phyloP scores from a whole-genome alignment of 2,113 vertebrate species.

The Otolemur garnettii region DNA sequence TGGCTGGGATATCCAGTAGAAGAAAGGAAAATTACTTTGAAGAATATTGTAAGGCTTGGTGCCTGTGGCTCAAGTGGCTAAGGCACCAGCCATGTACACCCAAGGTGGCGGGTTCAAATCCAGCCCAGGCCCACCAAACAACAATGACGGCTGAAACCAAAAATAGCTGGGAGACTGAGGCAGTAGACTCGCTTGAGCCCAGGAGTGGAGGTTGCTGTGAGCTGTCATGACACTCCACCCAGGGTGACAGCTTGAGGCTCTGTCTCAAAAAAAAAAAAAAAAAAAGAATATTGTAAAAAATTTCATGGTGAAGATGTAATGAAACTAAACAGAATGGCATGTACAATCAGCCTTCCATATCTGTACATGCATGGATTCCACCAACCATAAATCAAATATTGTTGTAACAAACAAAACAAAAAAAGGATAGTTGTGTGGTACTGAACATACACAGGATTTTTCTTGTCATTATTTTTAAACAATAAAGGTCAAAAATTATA shows the following conservation, averaged over 20 bases:
- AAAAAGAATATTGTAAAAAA: background rate
- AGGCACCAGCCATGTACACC: too few relatives aligned
- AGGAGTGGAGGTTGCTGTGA: too few relatives aligned
- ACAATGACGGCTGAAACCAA: too few relatives aligned
- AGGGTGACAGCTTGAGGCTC: too few relatives aligned
- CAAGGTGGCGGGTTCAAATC: too few relatives aligned
- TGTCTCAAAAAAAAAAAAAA: too few relatives aligned
- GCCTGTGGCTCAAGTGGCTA: too few relatives aligned
- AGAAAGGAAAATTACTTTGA: constrained; percentile 1
- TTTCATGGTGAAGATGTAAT: background rate
- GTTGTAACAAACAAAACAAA: background rate
- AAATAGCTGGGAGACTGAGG: too few relatives aligned
- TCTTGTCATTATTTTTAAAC: background rate
- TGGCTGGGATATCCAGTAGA: background rate
- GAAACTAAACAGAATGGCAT: background rate
- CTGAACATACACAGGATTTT: background rate
- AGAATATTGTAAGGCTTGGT: background rate
- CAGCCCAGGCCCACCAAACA: too few relatives aligned
- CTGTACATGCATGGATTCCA: background rate
- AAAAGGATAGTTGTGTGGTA: background rate
- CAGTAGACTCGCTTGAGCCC: too few relatives aligned
- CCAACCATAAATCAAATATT: background rate
- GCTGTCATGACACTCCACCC: too few relatives aligned
- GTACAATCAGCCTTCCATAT: background rate
- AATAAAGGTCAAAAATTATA: background rate